phyloP scores from a whole-genome alignment of 2,888 invertebrate species.

The Dasysyrphus tricinctus region DNA sequence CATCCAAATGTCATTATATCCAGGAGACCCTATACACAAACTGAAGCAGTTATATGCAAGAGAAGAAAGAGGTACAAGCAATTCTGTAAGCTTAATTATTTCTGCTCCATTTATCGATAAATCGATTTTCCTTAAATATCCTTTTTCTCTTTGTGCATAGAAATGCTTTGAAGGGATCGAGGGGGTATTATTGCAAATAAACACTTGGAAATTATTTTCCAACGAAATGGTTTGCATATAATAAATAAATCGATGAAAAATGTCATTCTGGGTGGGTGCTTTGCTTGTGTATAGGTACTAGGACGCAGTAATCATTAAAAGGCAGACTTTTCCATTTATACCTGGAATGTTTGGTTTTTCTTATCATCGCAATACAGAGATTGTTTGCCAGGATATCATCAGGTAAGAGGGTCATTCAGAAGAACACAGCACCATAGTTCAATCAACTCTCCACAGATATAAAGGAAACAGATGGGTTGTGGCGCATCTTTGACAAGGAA shows the following conservation, averaged over 20 bases:
- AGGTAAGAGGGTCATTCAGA: not conserved
- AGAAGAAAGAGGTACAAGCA: not conserved
- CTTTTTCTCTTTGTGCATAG: slow-evolving; percentile 1
- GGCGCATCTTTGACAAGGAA: slow-evolving; percentile 38
- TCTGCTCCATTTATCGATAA: slow-evolving; percentile 71
- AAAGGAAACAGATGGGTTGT: slow-evolving; percentile 1
- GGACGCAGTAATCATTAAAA: not conserved
- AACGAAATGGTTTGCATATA: slow-evolving; percentile 55
- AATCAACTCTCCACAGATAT: slow-evolving; percentile 33
- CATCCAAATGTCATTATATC: slow-evolving; percentile 44
- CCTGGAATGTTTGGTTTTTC: slow-evolving; percentile 43
- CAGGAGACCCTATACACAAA: not conserved
- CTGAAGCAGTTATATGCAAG: not conserved
- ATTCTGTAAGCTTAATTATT: slow-evolving; percentile 63
- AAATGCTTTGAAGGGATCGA: too few species aligned
- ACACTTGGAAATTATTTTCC: slow-evolving; percentile 58
- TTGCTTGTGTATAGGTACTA: too few species aligned
- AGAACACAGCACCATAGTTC: slow-evolving; percentile 28
- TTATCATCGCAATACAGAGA: slow-evolving; percentile 56
- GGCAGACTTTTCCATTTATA: not conserved
- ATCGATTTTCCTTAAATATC: slow-evolving; percentile 70
- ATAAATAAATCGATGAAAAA: slow-evolving; percentile 47
- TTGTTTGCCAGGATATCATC: slow-evolving; percentile 25
- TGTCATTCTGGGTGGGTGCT: slow-evolving; percentile 9
- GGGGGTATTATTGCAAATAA: slow-evolving; percentile 39